Conservation (phyloP, 2,888 invertebrate genomes). For the Microctonus hyperodae region DNA sequence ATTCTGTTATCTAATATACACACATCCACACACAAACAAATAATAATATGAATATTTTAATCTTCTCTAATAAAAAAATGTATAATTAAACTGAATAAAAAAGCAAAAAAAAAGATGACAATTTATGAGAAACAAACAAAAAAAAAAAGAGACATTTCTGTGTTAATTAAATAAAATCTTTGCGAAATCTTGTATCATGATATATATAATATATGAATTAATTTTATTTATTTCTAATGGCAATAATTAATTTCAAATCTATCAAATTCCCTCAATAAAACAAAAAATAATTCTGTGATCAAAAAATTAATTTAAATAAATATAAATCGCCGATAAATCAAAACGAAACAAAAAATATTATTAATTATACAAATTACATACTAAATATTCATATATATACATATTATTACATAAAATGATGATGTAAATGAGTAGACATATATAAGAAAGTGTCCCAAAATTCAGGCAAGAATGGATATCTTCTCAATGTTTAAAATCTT, state of each 20-base stretch:
- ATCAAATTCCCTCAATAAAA: too few species aligned
- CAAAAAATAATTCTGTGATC: too few species aligned
- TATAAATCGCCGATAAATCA: too few species aligned
- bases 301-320: too few species aligned
- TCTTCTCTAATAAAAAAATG: constrained; percentile 62
- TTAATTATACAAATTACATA: too few species aligned
- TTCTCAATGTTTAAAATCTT: too few species aligned
- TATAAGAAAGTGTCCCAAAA: too few species aligned
- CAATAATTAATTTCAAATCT: too few species aligned
- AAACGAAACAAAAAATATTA: too few species aligned
- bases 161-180: not conserved
- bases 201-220: not conserved
- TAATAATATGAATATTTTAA: constrained; percentile 56
- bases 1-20: constrained; percentile 61
- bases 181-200: not conserved
- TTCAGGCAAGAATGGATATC: too few species aligned
- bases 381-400: not conserved
- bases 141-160: not conserved
- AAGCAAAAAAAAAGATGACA: constrained; percentile 58
- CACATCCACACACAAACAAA: constrained; percentile 7
- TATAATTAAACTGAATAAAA: constrained; percentile 42
- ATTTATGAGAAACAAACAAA: not conserved
- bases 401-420: not conserved
- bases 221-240: too few species aligned
- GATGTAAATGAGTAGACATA: not conserved